phyloP scores from a whole-genome alignment of 2,888 invertebrate genomes.

The Hydroisotoma schaefferi region DNA sequence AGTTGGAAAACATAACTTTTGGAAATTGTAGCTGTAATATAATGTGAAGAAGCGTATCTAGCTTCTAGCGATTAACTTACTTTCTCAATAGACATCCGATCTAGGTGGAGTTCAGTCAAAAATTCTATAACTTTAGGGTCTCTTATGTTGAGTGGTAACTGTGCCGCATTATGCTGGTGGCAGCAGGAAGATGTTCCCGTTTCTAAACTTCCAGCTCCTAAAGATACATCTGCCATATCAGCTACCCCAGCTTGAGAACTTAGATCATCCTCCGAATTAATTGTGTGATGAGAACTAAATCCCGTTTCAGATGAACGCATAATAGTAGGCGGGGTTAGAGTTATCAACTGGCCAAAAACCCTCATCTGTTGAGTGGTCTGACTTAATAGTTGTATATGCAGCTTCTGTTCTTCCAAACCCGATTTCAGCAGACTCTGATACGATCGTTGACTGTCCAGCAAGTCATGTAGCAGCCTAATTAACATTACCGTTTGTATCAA shows the following conservation, averaged over 20 bases:
- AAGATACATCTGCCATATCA: conserved; percentile 33
- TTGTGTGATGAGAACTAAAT: conserved; percentile 45
- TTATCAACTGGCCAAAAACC: conserved; percentile 43
- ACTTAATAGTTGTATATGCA: conserved; percentile 61
- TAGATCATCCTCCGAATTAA: conserved; percentile 44
- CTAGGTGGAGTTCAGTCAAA: conserved; percentile 67
- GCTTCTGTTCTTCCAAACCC: conserved; percentile 66
- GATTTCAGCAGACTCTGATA: conserved; percentile 68
- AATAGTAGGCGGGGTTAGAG: conserved; percentile 40
- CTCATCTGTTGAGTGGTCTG: conserved; percentile 53
- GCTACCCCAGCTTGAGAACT: conserved; percentile 41
- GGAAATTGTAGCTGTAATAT: no score
- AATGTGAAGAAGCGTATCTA: not conserved
- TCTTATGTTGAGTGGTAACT: conserved; percentile 37
- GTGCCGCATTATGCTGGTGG: conserved; percentile 22
- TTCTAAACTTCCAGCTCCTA: conserved; percentile 30
- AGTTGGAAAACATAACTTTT: no score
- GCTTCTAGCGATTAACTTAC: conserved; percentile 51
- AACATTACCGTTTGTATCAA: conserved; percentile 40
- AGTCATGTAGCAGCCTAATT: conserved; percentile 39
- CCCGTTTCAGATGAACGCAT: conserved; percentile 45
- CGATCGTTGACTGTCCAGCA: conserved; percentile 70
- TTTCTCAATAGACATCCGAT: conserved; percentile 63
- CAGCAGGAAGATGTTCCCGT: conserved; percentile 20
- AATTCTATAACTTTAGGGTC: conserved; percentile 67